A percentile compares a stretch with the other conserved stretches of the same genome.
Conservation (phyloP, 1,140 invertebrate species). For the Lordiphosa stackelbergi region DNA sequence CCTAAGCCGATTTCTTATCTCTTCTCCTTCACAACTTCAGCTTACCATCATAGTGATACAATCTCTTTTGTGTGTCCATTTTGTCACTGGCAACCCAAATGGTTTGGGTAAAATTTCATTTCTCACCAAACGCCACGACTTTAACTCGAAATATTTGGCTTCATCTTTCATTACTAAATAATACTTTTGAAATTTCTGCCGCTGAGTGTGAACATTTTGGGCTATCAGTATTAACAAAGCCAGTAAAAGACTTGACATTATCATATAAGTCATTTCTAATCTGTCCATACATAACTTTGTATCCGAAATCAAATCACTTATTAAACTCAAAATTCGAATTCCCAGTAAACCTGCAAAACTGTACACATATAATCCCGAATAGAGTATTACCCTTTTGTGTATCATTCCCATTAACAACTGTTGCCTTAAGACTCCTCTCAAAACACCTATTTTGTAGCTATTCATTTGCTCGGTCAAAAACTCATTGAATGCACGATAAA, state of each 20-base stretch:
- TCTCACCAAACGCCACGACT: conserved; percentile 36
- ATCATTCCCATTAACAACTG: conserved; percentile 21
- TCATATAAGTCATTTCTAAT: conserved; percentile 11
- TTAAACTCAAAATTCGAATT: neutral
- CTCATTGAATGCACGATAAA: conserved; percentile 38
- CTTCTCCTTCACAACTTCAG: neutral
- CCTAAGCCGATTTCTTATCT: too few relatives aligned
- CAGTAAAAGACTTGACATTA: conserved; percentile 17
- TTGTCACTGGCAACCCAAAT: conserved; percentile 33
- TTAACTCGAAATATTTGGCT: conserved; percentile 30
- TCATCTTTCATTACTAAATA: conserved; percentile 33
- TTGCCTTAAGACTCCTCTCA: conserved; percentile 21
- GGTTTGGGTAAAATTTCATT: conserved; percentile 41
- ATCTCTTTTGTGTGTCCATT: conserved; percentile 22
- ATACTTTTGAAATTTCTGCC: conserved; percentile 16
- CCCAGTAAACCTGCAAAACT: conserved; percentile 27
- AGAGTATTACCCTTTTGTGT: conserved; percentile 29
- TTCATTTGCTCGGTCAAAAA: conserved; percentile 37
- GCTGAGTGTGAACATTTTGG: conserved; percentile 27
- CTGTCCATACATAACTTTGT: conserved; percentile 19
- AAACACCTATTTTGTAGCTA: conserved; percentile 13
- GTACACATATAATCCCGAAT: conserved; percentile 38
- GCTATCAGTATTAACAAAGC: conserved; percentile 23
- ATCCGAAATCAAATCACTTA: neutral
- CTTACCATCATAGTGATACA: conserved; percentile 44